These are phyloP conservation scores for Pristionchus japonicus DNA, from an alignment of 2,888 invertebrate species.

Conservation along the genomic window DNA sequence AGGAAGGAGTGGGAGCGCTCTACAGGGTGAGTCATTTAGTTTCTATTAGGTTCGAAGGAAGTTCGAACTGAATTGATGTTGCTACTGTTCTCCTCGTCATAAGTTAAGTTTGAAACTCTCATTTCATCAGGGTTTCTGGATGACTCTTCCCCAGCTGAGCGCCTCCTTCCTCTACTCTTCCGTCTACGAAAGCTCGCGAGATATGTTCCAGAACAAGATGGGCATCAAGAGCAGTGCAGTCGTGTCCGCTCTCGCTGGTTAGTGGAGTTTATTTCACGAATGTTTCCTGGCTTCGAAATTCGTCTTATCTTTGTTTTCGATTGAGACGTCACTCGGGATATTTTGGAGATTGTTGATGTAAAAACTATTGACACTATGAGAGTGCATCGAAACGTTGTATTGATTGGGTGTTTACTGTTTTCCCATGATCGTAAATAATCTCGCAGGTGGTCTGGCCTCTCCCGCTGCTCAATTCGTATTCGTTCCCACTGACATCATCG, in stretches of 20 bases:
- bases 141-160: slow-evolving; percentile 73
- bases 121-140: slow-evolving; percentile 71
- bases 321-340: background rate
- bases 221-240: slow-evolving; percentile 62
- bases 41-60: background rate
- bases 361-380: no score
- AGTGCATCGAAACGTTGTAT: background rate
- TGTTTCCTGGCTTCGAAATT: background rate
- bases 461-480: slow-evolving; percentile 69
- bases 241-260: slow-evolving; percentile 62
- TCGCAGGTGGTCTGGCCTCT: slow-evolving; percentile 63
- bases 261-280: background rate
- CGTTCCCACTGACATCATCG: slow-evolving; percentile 73
- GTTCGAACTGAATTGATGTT: background rate
- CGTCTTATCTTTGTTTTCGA: background rate
- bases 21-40: slow-evolving; percentile 63
- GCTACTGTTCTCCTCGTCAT: background rate
- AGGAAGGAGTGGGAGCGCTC: slow-evolving; percentile 69
- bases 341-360: background rate
- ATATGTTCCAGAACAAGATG: slow-evolving; percentile 57
- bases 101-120: background rate
- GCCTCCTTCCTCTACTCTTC: slow-evolving; percentile 73
- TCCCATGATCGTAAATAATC: background rate
- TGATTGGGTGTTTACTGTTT: background rate
- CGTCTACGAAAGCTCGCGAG: slow-evolving; percentile 69